phyloP scores from a whole-genome alignment of 2,113 vertebrate species.

The Poeciliopsis prolifica region DNA sequence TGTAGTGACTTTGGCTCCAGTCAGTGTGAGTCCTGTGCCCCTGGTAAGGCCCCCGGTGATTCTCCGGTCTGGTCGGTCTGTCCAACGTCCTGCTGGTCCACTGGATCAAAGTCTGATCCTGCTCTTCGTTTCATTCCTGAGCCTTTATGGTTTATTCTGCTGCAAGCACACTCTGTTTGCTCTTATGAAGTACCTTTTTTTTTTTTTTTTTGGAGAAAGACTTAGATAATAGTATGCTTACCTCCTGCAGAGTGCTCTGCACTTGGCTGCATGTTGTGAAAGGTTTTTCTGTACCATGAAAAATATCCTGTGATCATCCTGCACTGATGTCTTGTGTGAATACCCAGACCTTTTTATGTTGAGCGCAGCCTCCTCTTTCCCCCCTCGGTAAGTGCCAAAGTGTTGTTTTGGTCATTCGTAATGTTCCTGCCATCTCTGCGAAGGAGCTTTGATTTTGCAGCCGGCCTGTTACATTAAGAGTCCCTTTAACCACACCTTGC shows the following conservation, averaged over 20 bases:
- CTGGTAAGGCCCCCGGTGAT: background rate
- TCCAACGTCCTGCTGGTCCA: background rate
- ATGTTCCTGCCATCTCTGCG: background rate
- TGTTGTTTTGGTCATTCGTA: background rate
- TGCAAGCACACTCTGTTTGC: background rate
- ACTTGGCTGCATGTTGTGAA: background rate
- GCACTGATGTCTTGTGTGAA: background rate
- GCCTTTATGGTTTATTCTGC: background rate
- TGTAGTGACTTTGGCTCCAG: background rate
- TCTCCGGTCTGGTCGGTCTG: background rate
- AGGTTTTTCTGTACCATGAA: background rate
- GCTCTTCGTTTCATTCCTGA: background rate
- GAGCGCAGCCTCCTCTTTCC: background rate
- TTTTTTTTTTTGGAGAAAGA: too few relatives aligned
- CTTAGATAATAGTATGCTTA: slow-evolving; percentile 1
- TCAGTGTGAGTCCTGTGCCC: background rate
- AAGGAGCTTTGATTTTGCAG: background rate
- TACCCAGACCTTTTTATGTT: background rate
- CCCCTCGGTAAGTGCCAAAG: background rate
- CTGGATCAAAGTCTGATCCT: background rate
- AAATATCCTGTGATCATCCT: slow-evolving; percentile 4
- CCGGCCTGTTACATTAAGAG: background rate
- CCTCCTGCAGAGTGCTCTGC: background rate
- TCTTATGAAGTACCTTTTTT: background rate
- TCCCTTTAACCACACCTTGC: background rate